A percentile compares a stretch with the other conserved stretches of the same genome.
Conservation (phyloP, 2,113 vertebrate genomes). For the Chunga burmeisteri region DNA sequence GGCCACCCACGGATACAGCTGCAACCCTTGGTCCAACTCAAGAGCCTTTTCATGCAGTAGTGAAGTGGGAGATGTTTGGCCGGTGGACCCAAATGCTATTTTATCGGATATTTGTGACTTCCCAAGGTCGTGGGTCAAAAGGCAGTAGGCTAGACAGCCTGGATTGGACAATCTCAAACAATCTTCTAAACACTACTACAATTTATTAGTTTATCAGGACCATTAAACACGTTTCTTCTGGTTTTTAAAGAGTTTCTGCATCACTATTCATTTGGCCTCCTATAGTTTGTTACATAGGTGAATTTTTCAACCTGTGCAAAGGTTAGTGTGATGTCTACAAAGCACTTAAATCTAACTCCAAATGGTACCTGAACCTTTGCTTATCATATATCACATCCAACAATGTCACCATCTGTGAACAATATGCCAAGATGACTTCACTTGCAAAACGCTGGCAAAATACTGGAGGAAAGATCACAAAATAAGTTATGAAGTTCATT, state of each 20-base stretch:
- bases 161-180: neutral
- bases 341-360: neutral
- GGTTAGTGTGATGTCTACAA: neutral
- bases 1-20: neutral
- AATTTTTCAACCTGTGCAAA: neutral
- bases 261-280: neutral
- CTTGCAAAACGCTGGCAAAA: neutral
- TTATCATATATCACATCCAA: neutral
- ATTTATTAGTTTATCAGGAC: rapidly evolving
- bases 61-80: neutral
- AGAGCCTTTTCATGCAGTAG: neutral
- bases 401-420: slow-evolving; percentile 27
- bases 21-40: neutral
- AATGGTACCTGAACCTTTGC: neutral
- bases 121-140: neutral
- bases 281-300: neutral
- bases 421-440: neutral
- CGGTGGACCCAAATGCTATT: neutral
- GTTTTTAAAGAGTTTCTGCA: neutral
- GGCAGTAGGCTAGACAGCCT: neutral
- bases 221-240: neutral
- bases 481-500: neutral
- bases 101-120: neutral
- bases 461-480: neutral
- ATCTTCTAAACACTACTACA: neutral